A percentile compares a stretch with the other conserved stretches of the same genome.
These are phyloP conservation scores for Adelphocoris suturalis DNA, from an alignment of 2,888 invertebrate species.

Conservation along the genomic window DNA sequence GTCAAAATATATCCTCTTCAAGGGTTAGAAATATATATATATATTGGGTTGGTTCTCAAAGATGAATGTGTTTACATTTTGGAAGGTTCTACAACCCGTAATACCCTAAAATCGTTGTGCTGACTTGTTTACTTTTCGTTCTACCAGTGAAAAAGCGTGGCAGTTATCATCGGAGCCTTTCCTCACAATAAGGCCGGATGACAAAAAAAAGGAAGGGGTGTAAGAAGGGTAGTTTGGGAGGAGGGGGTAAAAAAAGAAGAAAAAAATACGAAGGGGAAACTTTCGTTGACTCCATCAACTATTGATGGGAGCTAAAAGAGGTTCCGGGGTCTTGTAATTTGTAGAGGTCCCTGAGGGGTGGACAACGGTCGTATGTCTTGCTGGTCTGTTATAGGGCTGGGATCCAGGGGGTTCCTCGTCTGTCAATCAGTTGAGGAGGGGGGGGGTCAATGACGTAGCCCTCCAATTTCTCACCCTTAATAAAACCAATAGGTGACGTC, in stretches of 20 bases:
- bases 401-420: not conserved
- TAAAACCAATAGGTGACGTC: conserved; percentile 31
- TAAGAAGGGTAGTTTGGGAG: not conserved
- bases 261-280: conserved; percentile 22
- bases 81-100: not conserved
- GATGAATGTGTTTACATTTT: not conserved
- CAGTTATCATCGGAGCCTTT: conserved; percentile 39
- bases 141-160: not conserved
- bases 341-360: conserved; percentile 63
- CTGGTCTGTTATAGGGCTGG: not conserved
- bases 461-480: conserved; percentile 11
- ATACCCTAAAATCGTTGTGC: not conserved
- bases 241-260: conserved; percentile 11
- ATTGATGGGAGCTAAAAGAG: conserved; percentile 66
- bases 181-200: conserved; percentile 33
- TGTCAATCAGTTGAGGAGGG: conserved; percentile 21
- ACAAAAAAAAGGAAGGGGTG: not conserved
- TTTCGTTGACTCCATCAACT: conserved; percentile 62
- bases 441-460: conserved; percentile 23
- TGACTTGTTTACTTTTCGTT: conserved; percentile 6
- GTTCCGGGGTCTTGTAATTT: conserved; percentile 63
- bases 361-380: conserved; percentile 68
- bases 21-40: too few species aligned
- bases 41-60: not conserved
- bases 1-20: too few species aligned